These are phyloP conservation scores for Pseudomugil tenellus DNA, from an alignment of 2,797 vertebrate genomes.

Conservation along the genomic window DNA sequence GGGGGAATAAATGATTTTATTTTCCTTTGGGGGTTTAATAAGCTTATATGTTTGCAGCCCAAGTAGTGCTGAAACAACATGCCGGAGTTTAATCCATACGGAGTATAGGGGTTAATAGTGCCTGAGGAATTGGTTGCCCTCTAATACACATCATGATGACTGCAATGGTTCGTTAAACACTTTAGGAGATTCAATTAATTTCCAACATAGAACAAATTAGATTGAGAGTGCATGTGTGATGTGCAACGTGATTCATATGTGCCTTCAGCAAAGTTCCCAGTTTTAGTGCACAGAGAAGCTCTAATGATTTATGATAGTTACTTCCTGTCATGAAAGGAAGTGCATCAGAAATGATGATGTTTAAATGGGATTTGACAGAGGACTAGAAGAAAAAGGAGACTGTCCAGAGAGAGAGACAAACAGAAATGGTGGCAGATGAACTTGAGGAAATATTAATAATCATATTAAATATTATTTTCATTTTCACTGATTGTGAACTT, in stretches of 20 bases:
- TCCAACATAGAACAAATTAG: slow-evolving; percentile 35
- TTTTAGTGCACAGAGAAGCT: slow-evolving; percentile 24
- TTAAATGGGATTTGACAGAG: background rate
- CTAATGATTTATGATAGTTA: slow-evolving; percentile 60
- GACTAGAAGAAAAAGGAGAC: background rate
- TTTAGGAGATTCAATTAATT: slow-evolving; percentile 64
- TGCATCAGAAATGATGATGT: slow-evolving; percentile 26
- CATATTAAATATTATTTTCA: too few relatives aligned
- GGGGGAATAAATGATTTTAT: background rate
- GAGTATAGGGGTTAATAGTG: background rate
- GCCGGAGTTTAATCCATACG: slow-evolving; percentile 9
- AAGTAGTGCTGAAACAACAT: background rate
- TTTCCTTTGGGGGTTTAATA: background rate
- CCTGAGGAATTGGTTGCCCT: slow-evolving; percentile 41
- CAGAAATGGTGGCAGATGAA: background rate
- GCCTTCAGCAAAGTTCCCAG: slow-evolving; percentile 41
- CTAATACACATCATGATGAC: slow-evolving; percentile 29
- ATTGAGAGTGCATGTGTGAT: slow-evolving; percentile 13
- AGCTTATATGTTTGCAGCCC: background rate
- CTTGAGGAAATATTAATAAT: background rate
- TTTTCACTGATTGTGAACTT: too few relatives aligned
- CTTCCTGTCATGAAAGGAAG: slow-evolving; percentile 44
- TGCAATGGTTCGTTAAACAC: slow-evolving; percentile 52
- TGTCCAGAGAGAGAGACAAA: slow-evolving; percentile 1
- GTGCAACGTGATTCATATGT: slow-evolving; percentile 51